Evolutionary conservation across 1,140 invertebrate genomes (phyloP).

Genomic region (Dufourea novaeangliae): DNA sequence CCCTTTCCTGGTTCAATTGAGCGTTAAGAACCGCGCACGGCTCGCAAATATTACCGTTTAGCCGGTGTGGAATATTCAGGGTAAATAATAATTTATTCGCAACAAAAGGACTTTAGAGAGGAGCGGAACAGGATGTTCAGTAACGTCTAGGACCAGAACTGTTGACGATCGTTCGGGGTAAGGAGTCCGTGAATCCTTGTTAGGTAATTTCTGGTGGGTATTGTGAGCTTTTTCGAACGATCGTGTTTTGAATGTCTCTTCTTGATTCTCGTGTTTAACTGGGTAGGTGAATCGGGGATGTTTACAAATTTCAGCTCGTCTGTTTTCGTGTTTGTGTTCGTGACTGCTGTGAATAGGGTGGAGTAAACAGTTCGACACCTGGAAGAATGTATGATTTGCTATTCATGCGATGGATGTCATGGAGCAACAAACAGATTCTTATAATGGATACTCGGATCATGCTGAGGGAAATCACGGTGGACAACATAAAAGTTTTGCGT

Average conservation of each 20-base stretch:
- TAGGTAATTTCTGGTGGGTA: neutral
- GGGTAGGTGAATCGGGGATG: too few relatives aligned
- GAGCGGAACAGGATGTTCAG: slow-evolving; percentile 28
- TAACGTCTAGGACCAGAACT: slow-evolving; percentile 10
- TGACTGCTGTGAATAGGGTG: too few relatives aligned
- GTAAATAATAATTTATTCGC: slow-evolving; percentile 48
- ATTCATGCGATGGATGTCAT: too few relatives aligned
- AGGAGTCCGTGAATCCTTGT: neutral
- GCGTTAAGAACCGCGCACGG: slow-evolving; percentile 35
- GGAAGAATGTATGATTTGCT: too few relatives aligned
- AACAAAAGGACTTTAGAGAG: slow-evolving; percentile 5
- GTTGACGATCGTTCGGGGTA: neutral
- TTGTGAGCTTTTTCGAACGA: neutral
- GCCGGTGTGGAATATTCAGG: slow-evolving; percentile 19
- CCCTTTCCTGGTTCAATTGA: slow-evolving; percentile 23
- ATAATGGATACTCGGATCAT: too few relatives aligned
- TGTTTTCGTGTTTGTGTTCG: too few relatives aligned
- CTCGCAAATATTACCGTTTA: slow-evolving; percentile 32
- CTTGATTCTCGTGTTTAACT: neutral
- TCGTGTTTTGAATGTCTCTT: neutral
- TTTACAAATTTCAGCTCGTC: too few relatives aligned
- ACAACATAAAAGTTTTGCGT: too few relatives aligned
- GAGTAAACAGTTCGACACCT: neutral
- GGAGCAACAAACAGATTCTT: too few relatives aligned
- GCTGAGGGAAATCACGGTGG: too few relatives aligned